Evolutionary conservation across 2,888 invertebrate species (phyloP).

Genomic region (Litoditis marina): DNA sequence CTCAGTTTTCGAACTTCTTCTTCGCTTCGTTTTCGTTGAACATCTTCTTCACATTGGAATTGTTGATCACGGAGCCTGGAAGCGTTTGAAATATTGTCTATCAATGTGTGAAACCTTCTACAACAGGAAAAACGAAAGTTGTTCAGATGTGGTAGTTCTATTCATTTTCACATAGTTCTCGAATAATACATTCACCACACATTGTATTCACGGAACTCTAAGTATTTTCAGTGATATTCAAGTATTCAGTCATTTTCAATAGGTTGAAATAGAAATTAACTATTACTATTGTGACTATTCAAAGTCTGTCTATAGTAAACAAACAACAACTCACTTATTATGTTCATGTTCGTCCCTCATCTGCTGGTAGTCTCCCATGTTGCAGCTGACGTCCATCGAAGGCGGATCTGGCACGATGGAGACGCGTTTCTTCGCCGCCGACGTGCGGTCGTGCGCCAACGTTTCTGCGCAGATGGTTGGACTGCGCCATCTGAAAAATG

Average conservation of each 20-base stretch:
- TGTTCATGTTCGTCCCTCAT: constrained; percentile 45
- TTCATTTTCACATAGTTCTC: too few species aligned
- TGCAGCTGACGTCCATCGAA: constrained; percentile 46
- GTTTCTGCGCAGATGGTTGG: constrained; percentile 53
- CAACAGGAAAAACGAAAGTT: too few species aligned
- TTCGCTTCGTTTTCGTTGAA: constrained; percentile 27
- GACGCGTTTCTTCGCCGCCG: constrained; percentile 46
- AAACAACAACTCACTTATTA: constrained; percentile 29
- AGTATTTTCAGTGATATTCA: too few species aligned
- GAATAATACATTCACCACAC: too few species aligned
- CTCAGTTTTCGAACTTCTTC: constrained; percentile 36
- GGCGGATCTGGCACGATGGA: constrained; percentile 51
- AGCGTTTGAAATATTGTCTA: too few species aligned
- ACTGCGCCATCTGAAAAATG: constrained; percentile 41
- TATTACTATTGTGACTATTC: too few species aligned
- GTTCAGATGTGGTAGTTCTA: too few species aligned
- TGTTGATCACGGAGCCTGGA: constrained; percentile 35
- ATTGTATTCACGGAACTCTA: too few species aligned
- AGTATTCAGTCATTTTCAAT: too few species aligned
- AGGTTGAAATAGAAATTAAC: too few species aligned
- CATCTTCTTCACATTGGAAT: constrained; percentile 18
- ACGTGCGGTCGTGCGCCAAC: constrained; percentile 41
- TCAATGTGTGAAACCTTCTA: too few species aligned
- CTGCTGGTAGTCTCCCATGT: constrained; percentile 36
- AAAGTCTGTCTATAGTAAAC: too few species aligned